These are phyloP conservation scores for Sakesphorus luctuosus DNA, from an alignment of 2,113 vertebrate species.

Conservation along the genomic window DNA sequence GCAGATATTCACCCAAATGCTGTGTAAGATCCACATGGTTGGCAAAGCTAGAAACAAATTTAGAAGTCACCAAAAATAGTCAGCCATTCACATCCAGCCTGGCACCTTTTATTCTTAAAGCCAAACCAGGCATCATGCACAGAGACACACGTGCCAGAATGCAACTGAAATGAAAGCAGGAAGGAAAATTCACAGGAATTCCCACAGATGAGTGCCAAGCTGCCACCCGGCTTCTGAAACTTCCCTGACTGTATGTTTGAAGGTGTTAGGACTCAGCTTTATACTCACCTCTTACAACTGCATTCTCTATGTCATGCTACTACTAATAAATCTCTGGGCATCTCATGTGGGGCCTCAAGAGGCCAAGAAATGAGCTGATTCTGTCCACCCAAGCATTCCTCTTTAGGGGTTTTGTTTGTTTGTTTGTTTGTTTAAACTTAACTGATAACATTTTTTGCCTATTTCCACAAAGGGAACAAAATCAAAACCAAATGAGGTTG, in stretches of 20 bases:
- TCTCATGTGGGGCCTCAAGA: not conserved
- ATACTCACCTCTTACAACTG: not conserved
- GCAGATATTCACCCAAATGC: not conserved
- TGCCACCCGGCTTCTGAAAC: not conserved
- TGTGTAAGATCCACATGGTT: not conserved
- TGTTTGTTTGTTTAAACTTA: not conserved
- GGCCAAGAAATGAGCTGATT: not conserved
- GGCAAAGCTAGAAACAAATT: not conserved
- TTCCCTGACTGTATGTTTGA: not conserved
- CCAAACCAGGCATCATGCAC: not conserved
- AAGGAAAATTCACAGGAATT: not conserved
- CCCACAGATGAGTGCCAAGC: not conserved
- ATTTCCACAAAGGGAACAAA: not conserved
- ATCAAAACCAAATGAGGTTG: not conserved
- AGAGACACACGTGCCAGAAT: rapidly evolving
- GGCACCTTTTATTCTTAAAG: not conserved
- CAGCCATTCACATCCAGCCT: not conserved
- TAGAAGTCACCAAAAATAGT: not conserved
- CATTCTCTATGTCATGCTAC: not conserved
- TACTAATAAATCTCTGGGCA: not conserved
- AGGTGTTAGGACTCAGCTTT: not conserved
- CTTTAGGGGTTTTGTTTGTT: not conserved
- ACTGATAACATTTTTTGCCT: not conserved
- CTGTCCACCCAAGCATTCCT: not conserved
- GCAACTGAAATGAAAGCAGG: not conserved